Evolutionary conservation across 2,113 vertebrate species (phyloP), one percentile per base, ranked within the genome.

Genomic region (Rhombomys opimus): DNA sequence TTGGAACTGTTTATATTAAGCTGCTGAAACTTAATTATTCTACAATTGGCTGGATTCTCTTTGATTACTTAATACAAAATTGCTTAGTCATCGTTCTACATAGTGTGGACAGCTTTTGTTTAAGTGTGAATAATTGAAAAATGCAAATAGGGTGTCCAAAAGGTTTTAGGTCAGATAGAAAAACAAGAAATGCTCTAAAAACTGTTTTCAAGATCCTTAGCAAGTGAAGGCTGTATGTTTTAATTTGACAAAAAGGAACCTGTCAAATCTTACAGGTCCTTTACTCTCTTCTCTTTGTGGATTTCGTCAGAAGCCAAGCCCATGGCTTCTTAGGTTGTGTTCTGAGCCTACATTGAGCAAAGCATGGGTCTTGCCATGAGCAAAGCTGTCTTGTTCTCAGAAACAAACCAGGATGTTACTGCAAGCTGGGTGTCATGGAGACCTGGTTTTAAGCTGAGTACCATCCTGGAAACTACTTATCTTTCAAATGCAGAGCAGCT

Each of bases 1-100:
- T 99, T 98, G 98, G 98, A 98, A 98, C 76, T 98, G 93, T 97
- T 98, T 95, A 98, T 97, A 97, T 97, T 98, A 97, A 97, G 97
- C 92, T 97, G 92, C 96, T 98, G 98, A 98, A 98, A 98, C 87
- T 98, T 97, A 98, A 98, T 98, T 98, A 98, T 97, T 97, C 97
- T 97, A 97, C 98, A 97, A 98, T 97, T 98, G 98, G 97, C 98
- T 98, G 91, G 76, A 78, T 67, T 96, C 22, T 8, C 96, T 98
- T 98, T 96, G 97, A 94, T 96, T 97, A 25, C 97, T 98, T 98
- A 98, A 97, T 87, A 94, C 91, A 97, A 97, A 98, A 97, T 95
- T 98, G 98, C 98, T 98, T 98, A 98, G 98, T 98, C 98, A 99
- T 98, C 97, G 98, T 97, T 94, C 94, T 82, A 95, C 77, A 63